phyloP scores from a whole-genome alignment of 2,888 invertebrate species.

The Seira ritae region DNA sequence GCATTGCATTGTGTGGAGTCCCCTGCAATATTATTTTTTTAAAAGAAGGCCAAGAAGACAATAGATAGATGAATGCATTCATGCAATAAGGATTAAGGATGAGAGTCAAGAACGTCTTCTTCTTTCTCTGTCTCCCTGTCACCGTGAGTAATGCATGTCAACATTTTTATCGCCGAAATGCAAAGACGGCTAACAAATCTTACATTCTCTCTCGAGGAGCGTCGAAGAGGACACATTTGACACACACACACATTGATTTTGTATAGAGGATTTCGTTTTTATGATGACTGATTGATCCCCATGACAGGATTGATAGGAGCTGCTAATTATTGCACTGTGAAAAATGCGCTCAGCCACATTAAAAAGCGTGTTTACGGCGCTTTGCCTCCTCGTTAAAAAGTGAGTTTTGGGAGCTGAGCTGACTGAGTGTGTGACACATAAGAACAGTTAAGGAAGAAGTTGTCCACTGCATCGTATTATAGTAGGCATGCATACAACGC shows the following conservation, averaged over 20 bases:
- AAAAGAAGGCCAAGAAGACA: not conserved
- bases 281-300: constrained; percentile 45
- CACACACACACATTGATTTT: too few species aligned
- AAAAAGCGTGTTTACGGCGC: constrained; percentile 50
- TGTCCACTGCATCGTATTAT: not conserved
- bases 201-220: not conserved
- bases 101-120: not conserved
- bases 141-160: constrained; percentile 27
- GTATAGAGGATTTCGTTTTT: not conserved
- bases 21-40: not conserved
- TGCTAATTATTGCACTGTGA: constrained; percentile 51
- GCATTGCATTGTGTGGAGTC: not conserved
- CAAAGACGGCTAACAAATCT: constrained; percentile 21
- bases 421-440: not conserved
- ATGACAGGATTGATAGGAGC: constrained; percentile 50
- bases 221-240: not conserved
- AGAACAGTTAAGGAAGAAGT: constrained; percentile 8
- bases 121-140: constrained; percentile 19
- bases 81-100: not conserved
- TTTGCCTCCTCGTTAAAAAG: not conserved
- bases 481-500: too few species aligned
- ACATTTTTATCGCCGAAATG: constrained; percentile 21
- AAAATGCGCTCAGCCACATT: constrained; percentile 49
- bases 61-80: not conserved
- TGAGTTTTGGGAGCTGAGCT: not conserved